phyloP scores from a whole-genome alignment of 2,113 vertebrate species.

The Genyomyrus donnyi region DNA sequence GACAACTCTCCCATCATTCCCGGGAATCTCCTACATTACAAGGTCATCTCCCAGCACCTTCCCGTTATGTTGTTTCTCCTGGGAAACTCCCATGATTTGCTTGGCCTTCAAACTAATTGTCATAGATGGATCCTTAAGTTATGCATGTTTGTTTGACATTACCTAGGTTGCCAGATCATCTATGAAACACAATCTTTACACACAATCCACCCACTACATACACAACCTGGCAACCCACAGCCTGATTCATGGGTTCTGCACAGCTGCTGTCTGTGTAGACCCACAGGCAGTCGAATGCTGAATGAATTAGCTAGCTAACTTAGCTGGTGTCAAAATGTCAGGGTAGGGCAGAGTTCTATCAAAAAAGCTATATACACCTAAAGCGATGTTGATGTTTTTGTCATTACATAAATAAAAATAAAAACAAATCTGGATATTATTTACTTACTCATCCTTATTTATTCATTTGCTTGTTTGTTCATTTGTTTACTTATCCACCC shows the following conservation, averaged over 20 bases:
- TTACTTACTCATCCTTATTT: neutral
- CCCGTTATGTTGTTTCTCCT: neutral
- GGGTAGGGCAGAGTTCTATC: neutral
- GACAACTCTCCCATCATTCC: neutral
- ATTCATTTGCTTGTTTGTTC: neutral
- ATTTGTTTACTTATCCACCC: neutral
- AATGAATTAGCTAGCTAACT: neutral
- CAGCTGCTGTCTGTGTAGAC: neutral
- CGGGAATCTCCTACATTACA: neutral
- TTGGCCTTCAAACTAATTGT: neutral
- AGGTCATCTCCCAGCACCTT: neutral
- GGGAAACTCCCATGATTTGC: neutral
- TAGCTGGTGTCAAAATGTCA: neutral
- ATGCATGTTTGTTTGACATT: neutral
- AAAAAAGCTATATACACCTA: neutral
- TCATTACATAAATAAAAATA: neutral
- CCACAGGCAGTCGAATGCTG: neutral
- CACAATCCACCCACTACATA: neutral
- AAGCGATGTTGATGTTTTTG: neutral
- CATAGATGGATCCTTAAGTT: neutral
- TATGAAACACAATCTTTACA: neutral
- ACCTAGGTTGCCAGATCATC: neutral
- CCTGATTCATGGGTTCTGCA: neutral
- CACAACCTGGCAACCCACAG: neutral
- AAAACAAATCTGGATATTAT: neutral